Evolutionary conservation across 1,140 invertebrate species (phyloP), one percentile per base, ranked within the genome.

Genomic region (Hyles vespertilio): DNA sequence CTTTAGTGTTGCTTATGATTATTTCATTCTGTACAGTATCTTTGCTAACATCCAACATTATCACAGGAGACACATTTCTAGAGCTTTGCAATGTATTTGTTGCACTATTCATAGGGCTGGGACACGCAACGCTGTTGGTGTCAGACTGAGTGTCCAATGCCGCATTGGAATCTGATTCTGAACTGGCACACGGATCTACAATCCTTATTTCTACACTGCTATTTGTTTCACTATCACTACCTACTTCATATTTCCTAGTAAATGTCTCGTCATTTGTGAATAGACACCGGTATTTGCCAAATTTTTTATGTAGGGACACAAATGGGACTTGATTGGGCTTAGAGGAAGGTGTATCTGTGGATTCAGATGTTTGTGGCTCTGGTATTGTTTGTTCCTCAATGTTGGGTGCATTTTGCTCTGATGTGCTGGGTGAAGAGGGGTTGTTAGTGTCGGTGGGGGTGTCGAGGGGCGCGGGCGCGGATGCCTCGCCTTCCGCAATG

Each of bases 201-300:
- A 86, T 70, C 63, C 80, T 84, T 60, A 85, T 83, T 69, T 90
- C 89, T 63, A 89, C 58, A 71, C 84, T 89, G 69, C 84, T 89
- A 45, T 80, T 87, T 43, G 86, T 89, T 80, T 89, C 87, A 84
- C 88, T 89, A 53, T 89, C 87, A 83, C 84, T 89, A 40, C 85
- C 79, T 44, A 84, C 51, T 44, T 89, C 87, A 73, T 78, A 79
- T 65, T 84, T 84, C 49, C 72, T 86, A 65, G 56, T 70, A 44
- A 76, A 77, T 33, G 61, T 64, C 43, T 86, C 81, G 61, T 87
- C 84, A 74, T 69, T 82, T 46, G 80, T 83, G 58, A 88, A 84
- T 6, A 90, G 70, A 69, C 84, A 90, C 32, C 89, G 63, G 63
- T 87, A 90, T 72, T 90, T 90, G 51, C 89, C 89, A 67, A 90